Percentiles rank a stretch among this genome's conserved stretches.
Conservation (phyloP, 2,113 vertebrate genomes). For the Struthidea cinerea region DNA sequence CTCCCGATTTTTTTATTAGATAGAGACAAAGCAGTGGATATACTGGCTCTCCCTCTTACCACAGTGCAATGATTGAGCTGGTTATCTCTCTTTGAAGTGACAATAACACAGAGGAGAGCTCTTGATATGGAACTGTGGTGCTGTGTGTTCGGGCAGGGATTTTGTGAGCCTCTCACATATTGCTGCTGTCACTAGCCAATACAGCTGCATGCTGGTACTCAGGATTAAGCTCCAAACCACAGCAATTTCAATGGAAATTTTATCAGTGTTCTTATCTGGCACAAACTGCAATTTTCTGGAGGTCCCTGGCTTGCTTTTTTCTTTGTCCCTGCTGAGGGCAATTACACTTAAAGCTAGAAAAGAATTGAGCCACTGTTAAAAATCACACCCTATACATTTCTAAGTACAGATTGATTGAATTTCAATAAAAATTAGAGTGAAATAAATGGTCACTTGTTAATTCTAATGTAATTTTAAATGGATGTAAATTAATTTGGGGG, state of each 20-base stretch:
- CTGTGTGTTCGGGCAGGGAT: neutral
- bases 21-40: neutral
- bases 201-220: neutral
- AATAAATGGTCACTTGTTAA: neutral
- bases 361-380: neutral
- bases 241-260: neutral
- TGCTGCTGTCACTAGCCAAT: neutral
- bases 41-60: neutral
- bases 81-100: neutral
- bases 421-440: neutral
- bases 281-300: neutral
- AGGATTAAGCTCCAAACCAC: neutral
- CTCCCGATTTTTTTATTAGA: neutral
- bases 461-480: neutral
- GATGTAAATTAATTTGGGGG: neutral
- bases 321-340: neutral
- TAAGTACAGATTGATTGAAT: neutral
- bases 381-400: neutral
- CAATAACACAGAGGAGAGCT: neutral
- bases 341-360: neutral
- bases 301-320: neutral
- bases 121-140: too few species aligned
- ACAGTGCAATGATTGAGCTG: neutral
- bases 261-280: neutral
- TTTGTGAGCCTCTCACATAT: neutral